These are phyloP conservation scores for Steatocranus sp. DNA, from an alignment of 2,797 vertebrate genomes.

Conservation along the genomic window DNA sequence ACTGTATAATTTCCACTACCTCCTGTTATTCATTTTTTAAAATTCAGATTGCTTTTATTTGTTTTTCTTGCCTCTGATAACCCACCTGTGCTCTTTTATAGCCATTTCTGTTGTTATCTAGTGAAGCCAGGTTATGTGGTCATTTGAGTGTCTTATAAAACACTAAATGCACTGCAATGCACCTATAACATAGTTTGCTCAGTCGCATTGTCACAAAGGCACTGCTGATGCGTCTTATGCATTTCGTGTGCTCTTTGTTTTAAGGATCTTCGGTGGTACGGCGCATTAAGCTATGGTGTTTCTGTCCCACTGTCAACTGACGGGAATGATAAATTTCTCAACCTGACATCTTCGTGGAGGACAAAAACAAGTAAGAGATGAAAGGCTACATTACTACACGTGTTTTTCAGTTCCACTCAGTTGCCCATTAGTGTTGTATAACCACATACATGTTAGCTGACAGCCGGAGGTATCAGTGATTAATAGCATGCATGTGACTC, in stretches of 20 bases:
- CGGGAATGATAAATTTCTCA: not conserved
- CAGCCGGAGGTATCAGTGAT: constrained; percentile 63
- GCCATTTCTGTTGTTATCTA: not conserved
- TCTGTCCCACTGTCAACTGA: not conserved
- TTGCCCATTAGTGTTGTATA: constrained; percentile 60
- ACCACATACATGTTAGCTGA: constrained; percentile 34
- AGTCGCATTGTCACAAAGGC: not conserved
- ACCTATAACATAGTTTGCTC: not conserved
- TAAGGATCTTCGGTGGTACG: not conserved
- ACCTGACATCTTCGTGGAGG: not conserved
- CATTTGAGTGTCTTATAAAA: not conserved
- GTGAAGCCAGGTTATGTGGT: not conserved
- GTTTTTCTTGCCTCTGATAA: not conserved
- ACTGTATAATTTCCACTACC: not conserved
- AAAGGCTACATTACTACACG: constrained; percentile 12
- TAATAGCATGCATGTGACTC: constrained; percentile 57
- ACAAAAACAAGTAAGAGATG: constrained; percentile 31
- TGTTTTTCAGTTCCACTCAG: constrained; percentile 58
- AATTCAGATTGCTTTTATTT: not conserved
- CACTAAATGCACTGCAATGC: not conserved
- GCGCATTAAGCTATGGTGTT: not conserved
- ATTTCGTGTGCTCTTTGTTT: not conserved
- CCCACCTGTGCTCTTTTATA: not conserved
- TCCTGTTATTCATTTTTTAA: not conserved
- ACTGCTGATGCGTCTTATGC: not conserved